Percentiles rank a stretch among this genome's conserved stretches.
Conservation (phyloP, 1,140 invertebrate species). For the Liolophura sinensis region DNA sequence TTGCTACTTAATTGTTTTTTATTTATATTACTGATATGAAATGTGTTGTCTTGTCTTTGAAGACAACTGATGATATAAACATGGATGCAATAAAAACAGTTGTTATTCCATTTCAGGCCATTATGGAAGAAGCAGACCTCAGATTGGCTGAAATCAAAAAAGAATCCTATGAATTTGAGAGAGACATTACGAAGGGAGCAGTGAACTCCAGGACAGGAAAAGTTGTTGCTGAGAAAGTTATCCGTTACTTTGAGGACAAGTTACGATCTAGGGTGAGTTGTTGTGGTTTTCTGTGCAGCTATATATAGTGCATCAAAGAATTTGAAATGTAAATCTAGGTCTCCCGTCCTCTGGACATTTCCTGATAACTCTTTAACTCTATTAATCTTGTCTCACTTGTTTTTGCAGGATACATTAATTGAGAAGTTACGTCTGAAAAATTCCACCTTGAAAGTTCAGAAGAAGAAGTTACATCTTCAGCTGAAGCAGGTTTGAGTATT, state of each 20-base stretch:
- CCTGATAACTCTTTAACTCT: no score
- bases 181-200: slow-evolving; percentile 56
- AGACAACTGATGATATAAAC: no score
- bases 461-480: slow-evolving; percentile 56
- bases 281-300: background rate
- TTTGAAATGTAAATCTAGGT: no score
- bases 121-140: slow-evolving; percentile 57
- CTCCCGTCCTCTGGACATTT: no score
- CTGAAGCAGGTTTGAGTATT: slow-evolving; percentile 52
- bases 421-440: slow-evolving; percentile 59
- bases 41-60: no score
- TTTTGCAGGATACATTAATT: slow-evolving; percentile 54
- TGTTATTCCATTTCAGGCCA: slow-evolving; percentile 35
- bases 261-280: slow-evolving; percentile 50
- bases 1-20: background rate
- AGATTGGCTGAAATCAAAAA: slow-evolving; percentile 56
- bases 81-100: no score
- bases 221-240: slow-evolving; percentile 56
- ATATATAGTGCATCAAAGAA: background rate
- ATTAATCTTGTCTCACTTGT: slow-evolving; percentile 2
- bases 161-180: slow-evolving; percentile 57
- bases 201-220: slow-evolving; percentile 48
- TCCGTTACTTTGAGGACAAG: slow-evolving; percentile 56
- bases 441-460: slow-evolving; percentile 55
- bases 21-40: slow-evolving; percentile 5